Base-by-base conservation (phyloP, 2,113 vertebrate species). In the Notothenia rossii region DNA sequence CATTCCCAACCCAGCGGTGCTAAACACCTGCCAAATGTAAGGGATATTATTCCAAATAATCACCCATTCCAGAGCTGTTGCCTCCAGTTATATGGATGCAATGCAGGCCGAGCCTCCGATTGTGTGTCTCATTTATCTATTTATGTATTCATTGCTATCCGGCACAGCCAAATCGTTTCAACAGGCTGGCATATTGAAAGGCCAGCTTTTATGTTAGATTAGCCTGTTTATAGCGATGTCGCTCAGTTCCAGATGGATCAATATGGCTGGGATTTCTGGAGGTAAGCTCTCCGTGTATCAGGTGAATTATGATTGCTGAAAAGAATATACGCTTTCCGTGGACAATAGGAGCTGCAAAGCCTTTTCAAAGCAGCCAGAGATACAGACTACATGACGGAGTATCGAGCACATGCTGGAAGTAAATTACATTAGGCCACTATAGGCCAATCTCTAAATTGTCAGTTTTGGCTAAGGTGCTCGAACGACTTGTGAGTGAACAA, bases 71-170 rank as follows among this genome's bases (percentile, higher is more conserved):
- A 61, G 22, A 59, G 77, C 72, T 25, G 61, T 54, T 76, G 82
- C 86, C 76, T 75, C 58, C 74, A 50, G 40, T 63, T n/a, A 14
- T 62, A 64, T 81, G 84, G 64, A 83, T 79, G 55, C 80, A 68
- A 46, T 11, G 43, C 62, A 13, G 71, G 73, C 82, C 7, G 10
- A 72, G 73, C 60, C 25, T n/a, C 53, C 29, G 71, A 89, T 88
- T 80, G 74, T 79, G 77, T 63, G 72, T 88, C 87, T 89, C 75
- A 88, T 91, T 89, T 87, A 87, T 87, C 89, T 89, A 72, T 91
- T 93, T 93, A 93, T 92, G 91, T 93, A 93, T 94, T 93, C 92
- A 93, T 93, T 80, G 93, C 86, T 86, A 91, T 63, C 65, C 84
- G 90, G 82, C 83, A 78, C 70, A 80, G 84, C 81, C 88, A 86